Conservation (phyloP, 2,888 invertebrate species). For the Choreutis nemorana region DNA sequence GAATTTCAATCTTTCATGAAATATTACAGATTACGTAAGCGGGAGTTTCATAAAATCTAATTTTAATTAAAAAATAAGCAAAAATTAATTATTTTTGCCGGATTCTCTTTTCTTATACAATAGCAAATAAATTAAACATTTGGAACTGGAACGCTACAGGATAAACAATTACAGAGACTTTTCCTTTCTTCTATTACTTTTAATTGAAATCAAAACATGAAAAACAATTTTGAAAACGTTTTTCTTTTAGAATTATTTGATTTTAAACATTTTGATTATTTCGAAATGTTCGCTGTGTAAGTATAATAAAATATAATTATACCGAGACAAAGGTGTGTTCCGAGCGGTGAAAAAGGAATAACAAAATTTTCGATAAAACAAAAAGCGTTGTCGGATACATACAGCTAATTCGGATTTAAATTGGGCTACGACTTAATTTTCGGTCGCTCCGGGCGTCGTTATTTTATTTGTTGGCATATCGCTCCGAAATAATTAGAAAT, state of each 20-base stretch:
- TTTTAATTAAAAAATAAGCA: conserved; percentile 62
- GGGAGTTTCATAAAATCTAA: conserved; percentile 50
- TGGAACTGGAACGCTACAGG: conserved; percentile 13
- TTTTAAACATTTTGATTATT: too few species aligned
- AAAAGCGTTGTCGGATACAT: conserved; percentile 18
- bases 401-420: conserved; percentile 37
- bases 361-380: too few species aligned
- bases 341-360: too few species aligned
- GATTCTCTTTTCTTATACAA: conserved; percentile 35
- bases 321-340: too few species aligned
- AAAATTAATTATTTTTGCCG: conserved; percentile 49
- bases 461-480: conserved; percentile 51
- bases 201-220: conserved; percentile 26
- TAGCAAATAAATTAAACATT: conserved; percentile 44
- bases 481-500: conserved; percentile 51
- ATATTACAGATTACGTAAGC: conserved; percentile 50
- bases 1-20: conserved; percentile 61
- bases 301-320: too few species aligned
- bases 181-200: conserved; percentile 26
- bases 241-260: too few species aligned
- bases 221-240: conserved; percentile 25
- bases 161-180: conserved; percentile 14
- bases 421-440: conserved; percentile 42
- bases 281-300: too few species aligned
- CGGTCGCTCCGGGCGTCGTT: conserved; percentile 33